A percentile compares a stretch with the other conserved stretches of the same genome.
These are phyloP conservation scores for Corythucha ciliata DNA, from an alignment of 2,888 invertebrate species.

Conservation along the genomic window DNA sequence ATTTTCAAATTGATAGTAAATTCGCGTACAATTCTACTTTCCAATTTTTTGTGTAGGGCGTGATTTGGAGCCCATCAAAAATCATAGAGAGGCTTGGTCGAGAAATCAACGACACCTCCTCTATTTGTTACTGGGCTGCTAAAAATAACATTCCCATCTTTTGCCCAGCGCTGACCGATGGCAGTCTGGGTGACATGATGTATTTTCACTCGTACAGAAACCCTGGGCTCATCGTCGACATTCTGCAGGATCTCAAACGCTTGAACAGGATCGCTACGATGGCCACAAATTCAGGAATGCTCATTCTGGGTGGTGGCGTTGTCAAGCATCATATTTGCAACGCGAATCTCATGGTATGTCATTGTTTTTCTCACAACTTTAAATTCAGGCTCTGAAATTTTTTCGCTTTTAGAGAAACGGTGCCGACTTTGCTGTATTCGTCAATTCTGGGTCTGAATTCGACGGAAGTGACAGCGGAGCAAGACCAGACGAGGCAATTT, in stretches of 20 bases:
- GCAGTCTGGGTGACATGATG: slow-evolving; percentile 97
- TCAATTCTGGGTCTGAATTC: slow-evolving; percentile 92
- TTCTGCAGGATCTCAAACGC: slow-evolving; percentile 79
- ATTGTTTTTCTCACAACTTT: neutral
- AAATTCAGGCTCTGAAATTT: neutral
- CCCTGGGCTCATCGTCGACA: slow-evolving; percentile 87
- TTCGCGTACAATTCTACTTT: neutral
- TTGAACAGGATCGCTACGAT: slow-evolving; percentile 91
- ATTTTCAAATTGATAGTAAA: neutral
- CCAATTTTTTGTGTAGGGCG: neutral
- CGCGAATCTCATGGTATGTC: slow-evolving; percentile 87
- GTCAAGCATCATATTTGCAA: slow-evolving; percentile 99
- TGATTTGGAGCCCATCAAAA: slow-evolving; percentile 85
- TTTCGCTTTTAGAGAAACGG: slow-evolving; percentile 66
- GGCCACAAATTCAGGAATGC: slow-evolving; percentile 87
- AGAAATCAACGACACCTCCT: slow-evolving; percentile 79
- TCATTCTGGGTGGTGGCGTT: slow-evolving; percentile 91
- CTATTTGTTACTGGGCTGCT: slow-evolving; percentile 95
- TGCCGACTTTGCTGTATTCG: slow-evolving; percentile 86
- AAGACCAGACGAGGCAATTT: slow-evolving; percentile 93
- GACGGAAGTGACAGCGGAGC: slow-evolving; percentile 98
- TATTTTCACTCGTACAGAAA: slow-evolving; percentile 92
- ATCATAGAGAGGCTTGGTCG: slow-evolving; percentile 76
- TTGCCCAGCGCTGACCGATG: slow-evolving; percentile 96
- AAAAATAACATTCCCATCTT: slow-evolving; percentile 95